Conservation (phyloP, 2,888 invertebrate genomes). For the Cosmia trapezina region DNA sequence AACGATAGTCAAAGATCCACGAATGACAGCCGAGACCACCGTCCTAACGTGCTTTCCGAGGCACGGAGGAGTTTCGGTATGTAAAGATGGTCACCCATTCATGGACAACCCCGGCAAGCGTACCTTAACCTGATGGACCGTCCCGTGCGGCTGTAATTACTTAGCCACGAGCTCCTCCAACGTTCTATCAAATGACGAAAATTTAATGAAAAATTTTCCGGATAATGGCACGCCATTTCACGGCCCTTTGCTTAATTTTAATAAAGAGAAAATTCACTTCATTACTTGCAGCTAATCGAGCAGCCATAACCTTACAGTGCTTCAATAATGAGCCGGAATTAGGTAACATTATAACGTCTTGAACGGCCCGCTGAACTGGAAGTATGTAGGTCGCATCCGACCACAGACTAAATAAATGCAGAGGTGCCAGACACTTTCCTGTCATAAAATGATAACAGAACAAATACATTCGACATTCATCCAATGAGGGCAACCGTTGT, state of each 20-base stretch:
- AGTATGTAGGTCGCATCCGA: conserved; percentile 32
- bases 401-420: conserved; percentile 17
- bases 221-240: neutral
- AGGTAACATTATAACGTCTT: conserved; percentile 44
- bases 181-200: neutral
- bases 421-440: neutral
- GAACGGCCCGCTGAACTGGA: conserved; percentile 39
- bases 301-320: conserved; percentile 9
- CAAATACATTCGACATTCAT: no score
- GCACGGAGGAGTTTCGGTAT: no score
- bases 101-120: no score
- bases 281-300: conserved; percentile 6
- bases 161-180: no score
- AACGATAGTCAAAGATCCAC: neutral
- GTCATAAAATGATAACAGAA: no score
- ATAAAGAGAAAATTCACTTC: conserved; percentile 2
- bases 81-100: no score
- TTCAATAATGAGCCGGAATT: conserved; percentile 35
- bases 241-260: neutral
- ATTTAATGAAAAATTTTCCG: neutral
- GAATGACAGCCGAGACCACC: neutral
- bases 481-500: no score
- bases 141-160: no score
- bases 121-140: no score
- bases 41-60: no score